These are phyloP conservation scores for Drosophila acutilabella DNA, from an alignment of 2,888 invertebrate species.

Conservation along the genomic window DNA sequence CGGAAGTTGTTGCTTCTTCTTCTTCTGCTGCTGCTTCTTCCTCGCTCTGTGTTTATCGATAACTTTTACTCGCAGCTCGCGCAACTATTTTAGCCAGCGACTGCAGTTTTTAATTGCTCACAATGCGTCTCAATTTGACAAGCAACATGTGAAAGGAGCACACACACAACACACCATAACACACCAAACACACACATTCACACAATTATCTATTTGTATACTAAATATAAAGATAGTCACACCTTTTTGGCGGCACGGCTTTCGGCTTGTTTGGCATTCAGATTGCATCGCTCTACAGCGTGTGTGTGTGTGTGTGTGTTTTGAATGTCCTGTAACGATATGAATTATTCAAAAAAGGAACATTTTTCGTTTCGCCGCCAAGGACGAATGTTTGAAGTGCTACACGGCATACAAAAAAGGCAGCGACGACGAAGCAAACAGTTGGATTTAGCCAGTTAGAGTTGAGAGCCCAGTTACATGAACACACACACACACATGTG, in stretches of 20 bases:
- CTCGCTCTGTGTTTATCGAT: slow-evolving; percentile 52
- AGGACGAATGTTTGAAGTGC: slow-evolving; percentile 82
- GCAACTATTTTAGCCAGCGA: slow-evolving; percentile 64
- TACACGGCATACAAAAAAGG: slow-evolving; percentile 83
- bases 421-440: slow-evolving; percentile 62
- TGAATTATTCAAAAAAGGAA: slow-evolving; percentile 85
- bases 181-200: slow-evolving; percentile 22
- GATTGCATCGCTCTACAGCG: slow-evolving; percentile 81
- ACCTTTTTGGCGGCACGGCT: slow-evolving; percentile 33
- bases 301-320: slow-evolving; percentile 82
- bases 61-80: slow-evolving; percentile 50
- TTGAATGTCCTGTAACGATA: slow-evolving; percentile 85
- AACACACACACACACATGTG: slow-evolving; percentile 19
- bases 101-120: slow-evolving; percentile 68
- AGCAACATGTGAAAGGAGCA: slow-evolving; percentile 70
- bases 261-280: slow-evolving; percentile 81
- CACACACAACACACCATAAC: slow-evolving; percentile 14
- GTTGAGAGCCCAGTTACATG: slow-evolving; percentile 39
- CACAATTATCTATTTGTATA: slow-evolving; percentile 1
- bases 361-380: slow-evolving; percentile 78
- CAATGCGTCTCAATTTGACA: slow-evolving; percentile 74
- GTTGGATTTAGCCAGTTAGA: slow-evolving; percentile 74
- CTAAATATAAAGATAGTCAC: slow-evolving; percentile 28
- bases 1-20: slow-evolving; percentile 54
- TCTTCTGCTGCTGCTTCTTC: slow-evolving; percentile 37